Conservation (phyloP, 2,888 invertebrate genomes). For the Tigriopus californicus region DNA sequence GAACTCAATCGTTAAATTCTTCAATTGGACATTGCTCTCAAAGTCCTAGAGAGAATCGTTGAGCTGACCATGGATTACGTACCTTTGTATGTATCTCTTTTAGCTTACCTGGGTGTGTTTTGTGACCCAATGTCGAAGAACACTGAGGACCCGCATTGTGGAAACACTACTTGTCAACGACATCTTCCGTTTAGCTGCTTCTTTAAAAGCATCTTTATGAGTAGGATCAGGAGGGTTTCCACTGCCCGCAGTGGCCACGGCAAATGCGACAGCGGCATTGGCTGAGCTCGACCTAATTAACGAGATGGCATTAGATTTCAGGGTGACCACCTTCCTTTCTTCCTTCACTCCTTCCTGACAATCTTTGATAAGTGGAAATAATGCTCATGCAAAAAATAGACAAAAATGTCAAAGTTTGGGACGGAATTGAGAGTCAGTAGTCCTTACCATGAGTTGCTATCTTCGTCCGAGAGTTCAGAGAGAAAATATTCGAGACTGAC, state of each 20-base stretch:
- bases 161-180: constrained; percentile 77
- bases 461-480: constrained; percentile 11
- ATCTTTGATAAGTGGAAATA: too few relatives aligned
- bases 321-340: not conserved
- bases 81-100: not conserved
- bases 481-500: constrained; percentile 14
- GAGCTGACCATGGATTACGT: not conserved
- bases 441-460: constrained; percentile 1
- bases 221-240: constrained; percentile 50
- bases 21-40: constrained; percentile 51
- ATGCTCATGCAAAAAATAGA: not conserved
- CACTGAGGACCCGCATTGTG: constrained; percentile 76
- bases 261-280: constrained; percentile 72
- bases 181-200: constrained; percentile 36
- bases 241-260: constrained; percentile 71
- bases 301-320: not conserved
- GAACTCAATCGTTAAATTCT: constrained; percentile 59
- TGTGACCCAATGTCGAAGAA: constrained; percentile 74
- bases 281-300: constrained; percentile 53
- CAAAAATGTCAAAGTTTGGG: not conserved
- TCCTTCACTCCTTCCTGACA: too few relatives aligned
- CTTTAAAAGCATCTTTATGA: constrained; percentile 22
- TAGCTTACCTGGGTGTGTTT: constrained; percentile 54
- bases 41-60: constrained; percentile 41
- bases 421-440: not conserved